Evolutionary conservation across 1,140 invertebrate genomes (phyloP).

Genomic region (Drosophila oshimai): DNA sequence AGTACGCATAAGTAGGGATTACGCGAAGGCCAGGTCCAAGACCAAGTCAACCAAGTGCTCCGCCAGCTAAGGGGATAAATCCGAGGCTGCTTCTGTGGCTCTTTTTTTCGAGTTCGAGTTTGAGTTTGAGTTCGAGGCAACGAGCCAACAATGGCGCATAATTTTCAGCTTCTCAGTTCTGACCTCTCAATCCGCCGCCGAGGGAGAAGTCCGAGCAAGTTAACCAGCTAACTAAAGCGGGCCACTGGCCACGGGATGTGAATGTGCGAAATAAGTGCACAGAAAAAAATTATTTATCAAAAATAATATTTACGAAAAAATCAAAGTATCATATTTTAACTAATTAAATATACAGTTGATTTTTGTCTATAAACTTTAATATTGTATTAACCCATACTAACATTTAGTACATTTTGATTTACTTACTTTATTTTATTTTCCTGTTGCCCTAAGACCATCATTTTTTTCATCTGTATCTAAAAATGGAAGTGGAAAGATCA

Average conservation of each 20-base stretch:
- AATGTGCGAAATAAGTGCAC: constrained; percentile 3
- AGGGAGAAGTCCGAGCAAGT: constrained; percentile 36
- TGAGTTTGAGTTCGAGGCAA: constrained; percentile 9
- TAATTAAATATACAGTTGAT: too few species aligned
- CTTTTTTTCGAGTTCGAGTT: constrained; percentile 1
- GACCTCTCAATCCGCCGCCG: constrained; percentile 72
- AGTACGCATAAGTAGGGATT: constrained; percentile 77
- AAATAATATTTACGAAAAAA: neutral
- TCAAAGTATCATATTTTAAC: neutral
- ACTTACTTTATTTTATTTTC: too few species aligned
- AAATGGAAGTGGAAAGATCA: neutral
- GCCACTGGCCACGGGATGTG: constrained; percentile 13
- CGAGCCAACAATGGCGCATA: constrained; percentile 70
- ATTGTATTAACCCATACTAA: too few species aligned
- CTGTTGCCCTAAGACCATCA: neutral
- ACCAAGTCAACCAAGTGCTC: constrained; percentile 1
- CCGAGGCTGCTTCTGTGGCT: constrained; percentile 6
- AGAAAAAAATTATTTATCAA: neutral
- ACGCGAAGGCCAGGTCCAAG: constrained; percentile 21
- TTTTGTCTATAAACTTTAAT: too few species aligned
- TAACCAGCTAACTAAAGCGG: constrained; percentile 24
- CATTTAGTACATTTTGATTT: too few species aligned
- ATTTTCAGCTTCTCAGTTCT: constrained; percentile 65
- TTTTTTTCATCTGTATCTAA: constrained; percentile 5
- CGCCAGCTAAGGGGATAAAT: constrained; percentile 29